Conservation (phyloP, 2,797 vertebrate species). For the Hippocampus kuda region DNA sequence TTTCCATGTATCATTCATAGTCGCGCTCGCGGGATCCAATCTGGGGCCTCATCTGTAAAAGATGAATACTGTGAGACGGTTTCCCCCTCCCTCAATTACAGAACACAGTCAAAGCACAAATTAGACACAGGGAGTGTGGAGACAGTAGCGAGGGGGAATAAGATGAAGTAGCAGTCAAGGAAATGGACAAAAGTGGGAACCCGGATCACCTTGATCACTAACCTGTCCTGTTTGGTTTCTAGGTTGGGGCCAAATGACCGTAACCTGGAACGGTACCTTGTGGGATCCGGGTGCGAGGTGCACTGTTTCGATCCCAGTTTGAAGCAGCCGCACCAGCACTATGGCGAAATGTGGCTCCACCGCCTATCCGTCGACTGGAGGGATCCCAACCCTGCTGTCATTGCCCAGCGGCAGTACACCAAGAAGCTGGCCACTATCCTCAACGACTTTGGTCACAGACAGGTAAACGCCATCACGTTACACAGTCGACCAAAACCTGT, state of each 20-base stretch:
- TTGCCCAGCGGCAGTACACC: constrained; percentile 67
- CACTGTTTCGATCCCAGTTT: constrained; percentile 88
- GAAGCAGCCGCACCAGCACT: constrained; percentile 72
- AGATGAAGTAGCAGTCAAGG: constrained; percentile 5
- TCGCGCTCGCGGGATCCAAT: constrained; percentile 17
- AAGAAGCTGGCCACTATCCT: constrained; percentile 86
- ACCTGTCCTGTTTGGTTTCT: constrained; percentile 7
- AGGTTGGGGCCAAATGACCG: constrained; percentile 72
- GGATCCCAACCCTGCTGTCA: constrained; percentile 79
- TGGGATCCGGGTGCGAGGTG: constrained; percentile 77
- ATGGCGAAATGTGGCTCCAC: constrained; percentile 80
- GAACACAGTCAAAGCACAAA: constrained; percentile 35
- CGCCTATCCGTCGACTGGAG: constrained; percentile 87
- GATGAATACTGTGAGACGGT: background rate
- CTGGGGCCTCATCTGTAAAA: constrained; percentile 33
- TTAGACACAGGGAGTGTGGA: constrained; percentile 31
- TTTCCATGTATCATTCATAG: constrained; percentile 25
- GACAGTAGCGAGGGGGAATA: constrained; percentile 6
- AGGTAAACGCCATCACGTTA: constrained; percentile 55
- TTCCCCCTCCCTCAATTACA: constrained; percentile 40
- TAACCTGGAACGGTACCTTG: constrained; percentile 73
- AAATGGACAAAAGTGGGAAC: constrained; percentile 4
- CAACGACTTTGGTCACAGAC: constrained; percentile 86
- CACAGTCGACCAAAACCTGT: too few relatives aligned
- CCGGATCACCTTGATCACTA: background rate